phyloP scores from a whole-genome alignment of 2,888 invertebrate species.

The Dromius quadrimaculatus region DNA sequence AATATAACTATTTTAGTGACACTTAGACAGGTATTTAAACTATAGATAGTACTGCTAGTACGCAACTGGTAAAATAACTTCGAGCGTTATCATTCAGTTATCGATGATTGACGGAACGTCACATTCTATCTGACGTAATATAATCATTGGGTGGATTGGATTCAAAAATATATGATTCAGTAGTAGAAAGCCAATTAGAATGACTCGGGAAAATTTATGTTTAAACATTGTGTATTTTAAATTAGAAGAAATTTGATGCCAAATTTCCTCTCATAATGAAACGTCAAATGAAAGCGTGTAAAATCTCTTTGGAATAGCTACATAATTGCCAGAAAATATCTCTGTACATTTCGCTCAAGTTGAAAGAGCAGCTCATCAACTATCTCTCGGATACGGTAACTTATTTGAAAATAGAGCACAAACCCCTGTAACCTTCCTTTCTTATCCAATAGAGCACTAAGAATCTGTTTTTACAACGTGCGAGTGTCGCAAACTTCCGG shows the following conservation, averaged over 20 bases:
- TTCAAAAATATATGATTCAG: too few species aligned
- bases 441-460: constrained; percentile 8
- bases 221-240: too few species aligned
- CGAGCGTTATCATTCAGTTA: too few species aligned
- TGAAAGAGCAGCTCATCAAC: constrained; percentile 8
- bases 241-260: background rate
- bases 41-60: too few species aligned
- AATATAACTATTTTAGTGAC: too few species aligned
- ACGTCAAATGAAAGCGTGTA: constrained; percentile 5
- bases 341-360: background rate
- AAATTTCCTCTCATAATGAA: constrained; percentile 3
- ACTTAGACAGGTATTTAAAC: too few species aligned
- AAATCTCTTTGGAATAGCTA: background rate
- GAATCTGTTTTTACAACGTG: constrained; percentile 37
- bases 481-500: constrained; percentile 34
- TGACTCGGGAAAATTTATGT: too few species aligned
- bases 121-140: too few species aligned
- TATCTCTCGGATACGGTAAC: background rate
- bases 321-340: constrained; percentile 7
- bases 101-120: too few species aligned
- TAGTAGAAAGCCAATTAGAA: too few species aligned
- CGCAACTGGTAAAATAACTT: too few species aligned
- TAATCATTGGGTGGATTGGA: too few species aligned
- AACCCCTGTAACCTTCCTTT: background rate
- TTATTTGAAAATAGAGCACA: constrained; percentile 7